phyloP scores from a whole-genome alignment of 2,113 vertebrate genomes.

The Chrysemys picta region DNA sequence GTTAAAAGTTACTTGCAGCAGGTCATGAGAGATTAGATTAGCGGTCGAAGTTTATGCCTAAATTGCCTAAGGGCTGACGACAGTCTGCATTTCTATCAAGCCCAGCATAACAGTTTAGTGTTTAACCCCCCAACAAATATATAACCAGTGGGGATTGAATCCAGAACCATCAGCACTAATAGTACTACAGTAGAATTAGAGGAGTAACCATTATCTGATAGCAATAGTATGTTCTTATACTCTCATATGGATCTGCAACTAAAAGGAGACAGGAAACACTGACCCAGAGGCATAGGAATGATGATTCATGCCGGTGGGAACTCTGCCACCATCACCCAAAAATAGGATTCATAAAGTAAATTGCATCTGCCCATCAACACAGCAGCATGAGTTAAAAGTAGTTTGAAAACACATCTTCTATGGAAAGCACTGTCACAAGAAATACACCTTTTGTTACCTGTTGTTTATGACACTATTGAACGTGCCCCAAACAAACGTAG shows the following conservation, averaged over 20 bases:
- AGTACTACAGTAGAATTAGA: not conserved
- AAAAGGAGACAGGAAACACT: not conserved
- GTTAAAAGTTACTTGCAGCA: not conserved
- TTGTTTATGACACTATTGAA: conserved; percentile 47
- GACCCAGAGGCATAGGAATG: not conserved
- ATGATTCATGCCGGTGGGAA: not conserved
- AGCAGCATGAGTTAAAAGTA: not conserved
- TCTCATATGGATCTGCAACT: not conserved
- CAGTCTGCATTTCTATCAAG: not conserved
- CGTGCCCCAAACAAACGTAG: conserved; percentile 72
- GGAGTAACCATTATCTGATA: not conserved
- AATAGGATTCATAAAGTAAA: not conserved
- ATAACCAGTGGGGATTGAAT: not conserved
- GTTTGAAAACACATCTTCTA: not conserved
- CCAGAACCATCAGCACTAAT: not conserved
- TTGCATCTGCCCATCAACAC: not conserved
- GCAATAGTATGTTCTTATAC: not conserved
- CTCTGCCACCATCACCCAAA: not conserved
- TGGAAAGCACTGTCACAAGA: not conserved
- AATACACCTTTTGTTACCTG: conserved; percentile 52
- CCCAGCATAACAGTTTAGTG: not conserved
- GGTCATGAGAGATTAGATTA: not conserved
- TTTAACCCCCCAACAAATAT: not conserved
- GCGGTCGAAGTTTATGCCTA: not conserved
- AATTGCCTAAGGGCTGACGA: too few species aligned